Conservation (phyloP, 2,888 invertebrate genomes). For the Nezara viridula region DNA sequence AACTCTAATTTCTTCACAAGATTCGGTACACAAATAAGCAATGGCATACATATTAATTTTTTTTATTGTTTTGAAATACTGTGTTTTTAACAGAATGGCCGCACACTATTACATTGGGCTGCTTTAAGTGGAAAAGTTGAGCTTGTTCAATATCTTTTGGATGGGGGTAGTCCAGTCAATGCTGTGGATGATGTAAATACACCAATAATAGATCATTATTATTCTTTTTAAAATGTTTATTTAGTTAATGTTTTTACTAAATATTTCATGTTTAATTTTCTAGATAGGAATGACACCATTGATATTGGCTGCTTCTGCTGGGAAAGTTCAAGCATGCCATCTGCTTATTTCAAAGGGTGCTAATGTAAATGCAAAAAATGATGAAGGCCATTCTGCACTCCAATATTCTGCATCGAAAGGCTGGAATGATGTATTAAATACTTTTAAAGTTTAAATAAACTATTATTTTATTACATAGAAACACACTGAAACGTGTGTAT, state of each 20-base stretch:
- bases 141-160: conserved; percentile 78
- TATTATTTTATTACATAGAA: neutral
- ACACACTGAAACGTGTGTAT: too few species aligned
- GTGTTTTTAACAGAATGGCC: conserved; percentile 74
- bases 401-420: conserved; percentile 91
- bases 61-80: conserved; percentile 29
- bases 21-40: conserved; percentile 70
- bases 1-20: conserved; percentile 70
- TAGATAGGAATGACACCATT: conserved; percentile 81
- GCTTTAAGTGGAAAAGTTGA: conserved; percentile 83
- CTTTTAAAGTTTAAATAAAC: conserved; percentile 52
- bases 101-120: conserved; percentile 85
- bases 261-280: conserved; percentile 51
- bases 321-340: conserved; percentile 78
- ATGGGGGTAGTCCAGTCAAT: conserved; percentile 78
- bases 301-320: conserved; percentile 85
- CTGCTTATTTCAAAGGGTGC: conserved; percentile 78
- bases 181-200: conserved; percentile 78
- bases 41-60: neutral
- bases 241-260: neutral
- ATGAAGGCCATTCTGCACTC: conserved; percentile 83
- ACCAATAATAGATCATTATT: neutral
- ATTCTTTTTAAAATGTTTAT: neutral
- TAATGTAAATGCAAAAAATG: conserved; percentile 80
- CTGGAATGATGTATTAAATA: conserved; percentile 75